phyloP scores from a whole-genome alignment of 2,888 invertebrate species.

The Euspilapteryx auroguttella region DNA sequence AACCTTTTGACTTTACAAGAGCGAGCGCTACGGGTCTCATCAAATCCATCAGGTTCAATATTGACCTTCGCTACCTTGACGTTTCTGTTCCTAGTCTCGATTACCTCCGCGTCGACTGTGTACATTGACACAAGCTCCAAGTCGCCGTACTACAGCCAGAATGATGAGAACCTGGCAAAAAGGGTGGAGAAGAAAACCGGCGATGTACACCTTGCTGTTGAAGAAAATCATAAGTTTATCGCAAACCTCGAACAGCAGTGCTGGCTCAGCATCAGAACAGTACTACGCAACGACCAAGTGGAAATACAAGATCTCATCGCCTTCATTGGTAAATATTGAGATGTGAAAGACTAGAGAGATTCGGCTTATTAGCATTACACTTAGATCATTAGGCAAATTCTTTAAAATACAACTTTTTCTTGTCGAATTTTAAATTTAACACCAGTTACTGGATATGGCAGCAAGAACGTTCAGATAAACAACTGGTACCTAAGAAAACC shows the following conservation, averaged over 20 bases:
- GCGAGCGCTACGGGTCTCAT: neutral
- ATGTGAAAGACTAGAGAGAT: no score
- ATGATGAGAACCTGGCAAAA: constrained; percentile 29
- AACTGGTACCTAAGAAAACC: no score
- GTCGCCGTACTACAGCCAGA: constrained; percentile 42
- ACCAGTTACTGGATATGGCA: no score
- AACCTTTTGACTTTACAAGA: neutral
- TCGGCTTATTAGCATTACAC: no score
- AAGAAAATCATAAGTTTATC: constrained; percentile 25
- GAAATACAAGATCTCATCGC: constrained; percentile 57
- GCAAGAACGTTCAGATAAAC: no score
- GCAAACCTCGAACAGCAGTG: constrained; percentile 31
- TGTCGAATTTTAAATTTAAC: no score
- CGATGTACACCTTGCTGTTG: no score
- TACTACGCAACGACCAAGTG: constrained; percentile 35
- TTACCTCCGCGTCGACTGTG: constrained; percentile 59
- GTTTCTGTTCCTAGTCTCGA: constrained; percentile 42
- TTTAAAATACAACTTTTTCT: no score
- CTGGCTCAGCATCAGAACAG: constrained; percentile 41
- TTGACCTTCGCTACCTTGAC: constrained; percentile 19
- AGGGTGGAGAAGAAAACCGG: constrained; percentile 9
- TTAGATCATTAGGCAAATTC: no score
- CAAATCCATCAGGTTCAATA: constrained; percentile 11
- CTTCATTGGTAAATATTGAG: constrained; percentile 36
- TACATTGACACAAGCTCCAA: constrained; percentile 48